phyloP scores from a whole-genome alignment of 2,888 invertebrate genomes.

The Laspeyria flexula region DNA sequence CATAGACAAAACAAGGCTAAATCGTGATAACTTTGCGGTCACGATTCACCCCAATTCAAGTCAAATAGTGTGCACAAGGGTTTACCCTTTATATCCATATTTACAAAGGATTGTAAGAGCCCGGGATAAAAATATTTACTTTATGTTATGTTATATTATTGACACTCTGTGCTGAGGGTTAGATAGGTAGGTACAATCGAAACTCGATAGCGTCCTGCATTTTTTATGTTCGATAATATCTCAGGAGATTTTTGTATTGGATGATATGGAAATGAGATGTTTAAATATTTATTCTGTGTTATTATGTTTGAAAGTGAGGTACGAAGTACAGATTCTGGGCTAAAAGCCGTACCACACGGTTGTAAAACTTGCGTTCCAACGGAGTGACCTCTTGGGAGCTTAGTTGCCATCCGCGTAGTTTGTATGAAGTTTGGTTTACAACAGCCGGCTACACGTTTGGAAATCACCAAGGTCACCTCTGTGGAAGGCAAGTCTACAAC shows the following conservation, averaged over 20 bases:
- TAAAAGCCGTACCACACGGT: no score
- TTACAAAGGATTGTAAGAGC: conserved; percentile 48
- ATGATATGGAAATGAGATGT: conserved; percentile 14
- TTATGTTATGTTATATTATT: conserved; percentile 37
- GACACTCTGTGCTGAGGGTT: conserved; percentile 14
- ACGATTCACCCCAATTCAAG: conserved; percentile 32
- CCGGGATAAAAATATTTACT: conserved; percentile 41
- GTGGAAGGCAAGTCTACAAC: no score
- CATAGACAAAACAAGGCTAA: conserved; percentile 9
- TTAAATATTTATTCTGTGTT: conserved; percentile 11
- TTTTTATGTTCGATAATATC: conserved; percentile 26
- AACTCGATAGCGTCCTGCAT: conserved; percentile 18
- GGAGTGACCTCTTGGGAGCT: no score
- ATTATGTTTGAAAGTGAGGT: not conserved
- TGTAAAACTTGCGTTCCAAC: no score
- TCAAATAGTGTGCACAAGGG: conserved; percentile 29
- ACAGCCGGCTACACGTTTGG: no score
- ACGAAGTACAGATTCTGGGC: no score
- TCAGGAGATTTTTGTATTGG: conserved; percentile 13
- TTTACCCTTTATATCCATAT: conserved; percentile 47
- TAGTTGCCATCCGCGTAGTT: no score
- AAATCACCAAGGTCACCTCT: no score
- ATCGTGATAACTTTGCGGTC: conserved; percentile 22
- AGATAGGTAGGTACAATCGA: conserved; percentile 17
- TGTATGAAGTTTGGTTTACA: no score